These are phyloP conservation scores for Caranx melampygus DNA, from an alignment of 2,113 vertebrate species.

Conservation along the genomic window DNA sequence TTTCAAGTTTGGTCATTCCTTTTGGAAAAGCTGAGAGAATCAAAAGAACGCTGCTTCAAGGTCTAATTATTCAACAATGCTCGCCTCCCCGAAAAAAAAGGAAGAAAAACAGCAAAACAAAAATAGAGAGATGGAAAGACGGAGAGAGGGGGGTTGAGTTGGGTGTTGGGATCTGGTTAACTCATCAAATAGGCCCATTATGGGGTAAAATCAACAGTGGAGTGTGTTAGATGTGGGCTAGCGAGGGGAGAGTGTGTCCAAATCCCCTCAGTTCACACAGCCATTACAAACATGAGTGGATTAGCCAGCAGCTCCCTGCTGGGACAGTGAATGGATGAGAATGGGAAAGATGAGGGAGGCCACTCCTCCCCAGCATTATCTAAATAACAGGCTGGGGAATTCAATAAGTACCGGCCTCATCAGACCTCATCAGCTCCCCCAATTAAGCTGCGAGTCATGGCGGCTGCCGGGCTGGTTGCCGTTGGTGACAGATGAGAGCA, in stretches of 20 bases:
- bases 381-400: conserved; percentile 78
- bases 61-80: conserved; percentile 46
- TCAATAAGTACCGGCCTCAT: conserved; percentile 80
- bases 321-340: conserved; percentile 72
- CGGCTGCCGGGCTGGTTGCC: conserved; percentile 70
- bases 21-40: conserved; percentile 29
- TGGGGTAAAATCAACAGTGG: conserved; percentile 66
- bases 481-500: conserved; percentile 73
- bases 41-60: conserved; percentile 26
- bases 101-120: neutral
- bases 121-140: conserved; percentile 2
- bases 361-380: conserved; percentile 71
- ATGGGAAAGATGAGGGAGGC: conserved; percentile 64
- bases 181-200: conserved; percentile 67
- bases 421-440: conserved; percentile 79
- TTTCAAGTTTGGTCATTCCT: conserved; percentile 61
- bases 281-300: conserved; percentile 73
- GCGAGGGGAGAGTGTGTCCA: conserved; percentile 49
- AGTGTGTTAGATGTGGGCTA: conserved; percentile 49
- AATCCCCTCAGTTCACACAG: conserved; percentile 60
- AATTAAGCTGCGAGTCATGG: conserved; percentile 75
- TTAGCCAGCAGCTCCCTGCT: conserved; percentile 66
- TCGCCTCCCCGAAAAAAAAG: neutral
- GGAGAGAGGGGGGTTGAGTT: conserved; percentile 14
- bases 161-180: conserved; percentile 56